phyloP scores from a whole-genome alignment of 2,113 vertebrate species.

The Laticauda colubrina region DNA sequence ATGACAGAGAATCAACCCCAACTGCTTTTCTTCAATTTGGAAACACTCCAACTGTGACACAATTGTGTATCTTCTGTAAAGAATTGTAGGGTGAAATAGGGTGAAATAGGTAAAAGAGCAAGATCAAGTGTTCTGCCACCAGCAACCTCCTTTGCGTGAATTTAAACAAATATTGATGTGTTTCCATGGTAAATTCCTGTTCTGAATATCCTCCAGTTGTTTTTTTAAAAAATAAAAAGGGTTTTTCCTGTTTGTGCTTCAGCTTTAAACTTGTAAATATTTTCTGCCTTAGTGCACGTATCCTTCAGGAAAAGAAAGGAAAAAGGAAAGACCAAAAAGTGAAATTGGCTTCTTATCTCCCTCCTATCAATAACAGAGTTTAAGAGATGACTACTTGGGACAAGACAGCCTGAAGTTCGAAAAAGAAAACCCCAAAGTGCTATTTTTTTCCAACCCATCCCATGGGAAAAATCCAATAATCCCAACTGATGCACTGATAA shows the following conservation, averaged over 20 bases:
- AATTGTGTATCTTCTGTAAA: not conserved
- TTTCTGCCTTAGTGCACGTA: slow-evolving; percentile 67
- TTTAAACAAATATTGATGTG: slow-evolving; percentile 85
- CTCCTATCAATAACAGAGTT: not conserved
- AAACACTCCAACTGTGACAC: not conserved
- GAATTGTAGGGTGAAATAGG: not conserved
- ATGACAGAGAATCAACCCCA: not conserved
- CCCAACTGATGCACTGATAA: not conserved
- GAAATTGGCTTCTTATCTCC: not conserved
- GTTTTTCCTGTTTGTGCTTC: slow-evolving; percentile 82
- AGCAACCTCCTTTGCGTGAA: slow-evolving; percentile 80
- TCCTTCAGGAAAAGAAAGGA: not conserved
- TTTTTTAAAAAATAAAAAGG: slow-evolving; percentile 64
- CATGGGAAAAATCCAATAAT: not conserved
- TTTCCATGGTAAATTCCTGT: slow-evolving; percentile 83
- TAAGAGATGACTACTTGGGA: not conserved
- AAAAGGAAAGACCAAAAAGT: not conserved
- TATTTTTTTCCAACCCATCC: not conserved
- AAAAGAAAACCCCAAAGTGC: not conserved
- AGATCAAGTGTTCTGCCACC: slow-evolving; percentile 57
- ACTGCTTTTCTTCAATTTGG: not conserved
- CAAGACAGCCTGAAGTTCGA: not conserved
- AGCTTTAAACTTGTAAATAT: slow-evolving; percentile 79
- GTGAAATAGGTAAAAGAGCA: slow-evolving; percentile 49
- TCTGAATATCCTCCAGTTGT: slow-evolving; percentile 79